These are phyloP conservation scores for Chrysodeixis includens DNA, from an alignment of 2,888 invertebrate genomes.

Conservation along the genomic window DNA sequence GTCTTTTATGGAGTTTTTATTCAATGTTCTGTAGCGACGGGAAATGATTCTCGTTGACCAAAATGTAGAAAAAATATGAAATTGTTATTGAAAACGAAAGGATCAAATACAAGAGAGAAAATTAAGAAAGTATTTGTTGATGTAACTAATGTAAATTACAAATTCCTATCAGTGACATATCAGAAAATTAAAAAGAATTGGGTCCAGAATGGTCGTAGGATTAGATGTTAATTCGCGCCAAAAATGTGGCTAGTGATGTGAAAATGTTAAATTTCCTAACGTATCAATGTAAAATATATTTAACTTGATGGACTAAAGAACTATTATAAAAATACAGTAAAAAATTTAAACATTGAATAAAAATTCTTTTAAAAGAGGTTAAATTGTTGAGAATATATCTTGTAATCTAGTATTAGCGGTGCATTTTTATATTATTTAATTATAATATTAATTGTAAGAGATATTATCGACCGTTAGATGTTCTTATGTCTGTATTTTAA, in stretches of 20 bases:
- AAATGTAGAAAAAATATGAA: conserved; percentile 11
- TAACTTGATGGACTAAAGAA: conserved; percentile 34
- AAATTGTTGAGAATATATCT: conserved; percentile 74
- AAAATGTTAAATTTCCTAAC: conserved; percentile 20
- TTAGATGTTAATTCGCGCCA: conserved; percentile 43
- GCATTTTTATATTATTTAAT: conserved; percentile 80
- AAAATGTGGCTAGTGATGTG: conserved; percentile 25
- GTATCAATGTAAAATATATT: conserved; percentile 23
- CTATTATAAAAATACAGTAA: conserved; percentile 13
- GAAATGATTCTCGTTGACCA: conserved; percentile 22
- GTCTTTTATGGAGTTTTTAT: conserved; percentile 63
- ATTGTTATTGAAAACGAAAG: neutral
- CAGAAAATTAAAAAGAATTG: conserved; percentile 55
- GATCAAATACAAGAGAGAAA: conserved; percentile 14
- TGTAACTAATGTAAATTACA: conserved; percentile 36
- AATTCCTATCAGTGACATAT: conserved; percentile 59
- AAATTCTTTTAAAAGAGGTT: conserved; percentile 61
- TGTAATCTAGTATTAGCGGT: conserved; percentile 80
- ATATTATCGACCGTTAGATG: conserved; percentile 64
- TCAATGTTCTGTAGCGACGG: conserved; percentile 38
- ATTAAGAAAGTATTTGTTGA: conserved; percentile 24
- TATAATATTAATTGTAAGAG: conserved; percentile 52
- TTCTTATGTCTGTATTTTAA: conserved; percentile 64
- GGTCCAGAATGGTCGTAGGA: conserved; percentile 55
- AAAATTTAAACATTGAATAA: conserved; percentile 50